These are phyloP conservation scores for Athripsodes cinereus DNA, from an alignment of 2,888 invertebrate genomes.

Conservation along the genomic window DNA sequence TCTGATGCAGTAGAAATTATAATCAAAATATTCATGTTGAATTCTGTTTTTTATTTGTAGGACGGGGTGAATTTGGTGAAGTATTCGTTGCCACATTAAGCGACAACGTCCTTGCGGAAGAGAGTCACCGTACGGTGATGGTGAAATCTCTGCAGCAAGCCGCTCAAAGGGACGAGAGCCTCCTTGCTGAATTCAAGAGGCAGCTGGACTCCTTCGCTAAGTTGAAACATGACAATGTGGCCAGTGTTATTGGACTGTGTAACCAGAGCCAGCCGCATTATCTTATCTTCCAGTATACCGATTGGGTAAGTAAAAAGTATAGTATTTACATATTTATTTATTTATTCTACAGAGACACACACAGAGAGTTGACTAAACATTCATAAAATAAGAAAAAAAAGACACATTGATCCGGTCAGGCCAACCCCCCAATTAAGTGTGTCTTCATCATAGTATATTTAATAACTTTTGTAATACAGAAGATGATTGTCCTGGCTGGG, in stretches of 20 bases:
- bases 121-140: conserved; percentile 32
- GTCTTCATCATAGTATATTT: too few species aligned
- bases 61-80: conserved; percentile 90
- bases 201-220: conserved; percentile 83
- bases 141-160: conserved; percentile 30
- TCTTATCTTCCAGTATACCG: conserved; percentile 85
- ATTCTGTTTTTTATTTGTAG: too few species aligned
- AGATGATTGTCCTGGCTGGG: too few species aligned
- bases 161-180: conserved; percentile 59
- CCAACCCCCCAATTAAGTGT: too few species aligned
- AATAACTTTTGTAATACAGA: too few species aligned
- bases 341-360: too few species aligned
- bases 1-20: too few species aligned
- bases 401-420: too few species aligned
- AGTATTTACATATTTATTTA: too few species aligned
- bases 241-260: conserved; percentile 73
- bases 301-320: conserved; percentile 83
- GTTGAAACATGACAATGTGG: conserved; percentile 76
- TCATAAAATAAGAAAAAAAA: too few species aligned
- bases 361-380: too few species aligned
- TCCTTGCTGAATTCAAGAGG: conserved; percentile 77
- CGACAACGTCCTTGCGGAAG: conserved; percentile 31
- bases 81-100: conserved; percentile 70
- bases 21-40: too few species aligned
- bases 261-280: conserved; percentile 81